A percentile compares a stretch with the other conserved stretches of the same genome.
phyloP scores from a whole-genome alignment of 1,140 invertebrate genomes.

The Protaetia brevitarsis region DNA sequence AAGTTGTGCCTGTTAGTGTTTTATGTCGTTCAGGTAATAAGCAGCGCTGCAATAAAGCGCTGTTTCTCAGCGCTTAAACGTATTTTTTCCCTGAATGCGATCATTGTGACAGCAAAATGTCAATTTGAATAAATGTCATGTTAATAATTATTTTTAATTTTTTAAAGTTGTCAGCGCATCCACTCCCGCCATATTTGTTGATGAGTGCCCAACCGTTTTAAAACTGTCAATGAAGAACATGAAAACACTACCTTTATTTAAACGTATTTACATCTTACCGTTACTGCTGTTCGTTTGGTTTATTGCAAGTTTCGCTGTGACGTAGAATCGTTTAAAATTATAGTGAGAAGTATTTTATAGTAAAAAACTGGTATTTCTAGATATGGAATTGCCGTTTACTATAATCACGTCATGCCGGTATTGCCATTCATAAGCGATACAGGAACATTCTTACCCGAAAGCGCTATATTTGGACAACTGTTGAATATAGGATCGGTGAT shows the following conservation, averaged over 20 bases:
- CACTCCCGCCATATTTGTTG: too few relatives aligned
- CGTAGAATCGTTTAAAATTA: slow-evolving; percentile 19
- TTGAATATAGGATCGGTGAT: slow-evolving; percentile 68
- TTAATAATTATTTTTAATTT: too few relatives aligned
- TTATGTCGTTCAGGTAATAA: too few relatives aligned
- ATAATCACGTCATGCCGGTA: slow-evolving; percentile 65
- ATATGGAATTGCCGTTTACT: slow-evolving; percentile 54
- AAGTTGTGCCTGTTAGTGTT: too few relatives aligned
- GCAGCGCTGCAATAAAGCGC: too few relatives aligned
- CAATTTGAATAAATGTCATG: too few relatives aligned
- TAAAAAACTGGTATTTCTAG: slow-evolving; percentile 3
- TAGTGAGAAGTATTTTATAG: background rate
- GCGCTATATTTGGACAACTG: slow-evolving; percentile 74
- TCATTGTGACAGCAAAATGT: too few relatives aligned
- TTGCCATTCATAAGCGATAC: slow-evolving; percentile 80
- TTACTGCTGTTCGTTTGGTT: slow-evolving; percentile 10
- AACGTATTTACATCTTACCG: background rate
- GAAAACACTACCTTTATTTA: background rate
- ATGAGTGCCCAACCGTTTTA: too few relatives aligned
- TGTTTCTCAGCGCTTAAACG: too few relatives aligned
- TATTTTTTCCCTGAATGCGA: too few relatives aligned
- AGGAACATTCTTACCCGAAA: slow-evolving; percentile 70
- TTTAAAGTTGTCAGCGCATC: too few relatives aligned
- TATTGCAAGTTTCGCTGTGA: slow-evolving; percentile 30
- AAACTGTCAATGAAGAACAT: too few relatives aligned